These are phyloP conservation scores for Eilema sororculum DNA, from an alignment of 2,888 invertebrate genomes.

Conservation along the genomic window DNA sequence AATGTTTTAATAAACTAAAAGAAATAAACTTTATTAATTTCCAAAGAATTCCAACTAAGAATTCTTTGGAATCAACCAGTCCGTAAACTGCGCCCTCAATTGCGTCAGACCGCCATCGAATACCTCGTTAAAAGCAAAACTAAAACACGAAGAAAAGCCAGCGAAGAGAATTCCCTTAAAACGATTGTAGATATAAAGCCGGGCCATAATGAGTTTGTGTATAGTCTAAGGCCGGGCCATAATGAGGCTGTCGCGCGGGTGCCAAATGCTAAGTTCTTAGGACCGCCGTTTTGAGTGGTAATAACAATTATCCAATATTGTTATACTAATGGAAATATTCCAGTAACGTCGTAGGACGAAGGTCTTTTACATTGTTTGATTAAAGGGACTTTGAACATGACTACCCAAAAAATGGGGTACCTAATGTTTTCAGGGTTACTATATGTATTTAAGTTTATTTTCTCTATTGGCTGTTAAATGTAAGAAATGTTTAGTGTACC, in stretches of 20 bases:
- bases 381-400: not conserved
- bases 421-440: not conserved
- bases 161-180: slow-evolving; percentile 37
- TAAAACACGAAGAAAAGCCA: slow-evolving; percentile 29
- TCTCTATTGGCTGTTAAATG: too few relatives aligned
- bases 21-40: not conserved
- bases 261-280: slow-evolving; percentile 45
- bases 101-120: not conserved
- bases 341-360: slow-evolving; percentile 38
- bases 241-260: slow-evolving; percentile 56
- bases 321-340: slow-evolving; percentile 53
- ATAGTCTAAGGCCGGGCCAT: slow-evolving; percentile 39
- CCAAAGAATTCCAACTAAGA: not conserved
- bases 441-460: not conserved
- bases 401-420: not conserved
- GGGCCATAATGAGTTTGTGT: slow-evolving; percentile 55
- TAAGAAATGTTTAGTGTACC: too few relatives aligned
- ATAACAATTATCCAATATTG: slow-evolving; percentile 65
- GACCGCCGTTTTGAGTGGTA: slow-evolving; percentile 54
- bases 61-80: not conserved
- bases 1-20: not conserved
- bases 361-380: not conserved
- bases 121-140: slow-evolving; percentile 28
- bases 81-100: slow-evolving; percentile 11
- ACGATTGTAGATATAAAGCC: slow-evolving; percentile 34